Conservation (phyloP, 2,888 invertebrate genomes). For the Parapristionchus giblindavisi region DNA sequence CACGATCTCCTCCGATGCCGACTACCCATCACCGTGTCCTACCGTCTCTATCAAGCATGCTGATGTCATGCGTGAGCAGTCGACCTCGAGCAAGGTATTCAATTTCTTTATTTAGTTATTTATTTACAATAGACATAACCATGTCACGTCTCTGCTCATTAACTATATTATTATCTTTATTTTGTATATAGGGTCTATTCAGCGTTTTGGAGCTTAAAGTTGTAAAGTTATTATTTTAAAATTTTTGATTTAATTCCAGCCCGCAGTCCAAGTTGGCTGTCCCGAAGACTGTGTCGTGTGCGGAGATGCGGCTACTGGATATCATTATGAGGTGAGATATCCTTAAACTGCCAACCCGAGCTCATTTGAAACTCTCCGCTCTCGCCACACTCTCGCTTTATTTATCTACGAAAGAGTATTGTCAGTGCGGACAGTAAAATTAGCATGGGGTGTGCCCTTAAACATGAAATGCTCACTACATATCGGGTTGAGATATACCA, state of each 20-base stretch:
- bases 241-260: background rate
- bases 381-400: too few species aligned
- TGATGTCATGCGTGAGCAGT: background rate
- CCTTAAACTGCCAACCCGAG: background rate
- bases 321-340: slow-evolving; percentile 24
- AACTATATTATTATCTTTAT: too few species aligned
- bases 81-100: background rate
- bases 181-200: too few species aligned
- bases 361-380: background rate
- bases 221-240: background rate
- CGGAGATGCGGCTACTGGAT: slow-evolving; percentile 24
- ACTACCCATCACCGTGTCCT: slow-evolving; percentile 16
- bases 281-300: slow-evolving; percentile 30
- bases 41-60: background rate
- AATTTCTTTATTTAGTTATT: background rate
- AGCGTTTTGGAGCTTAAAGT: too few species aligned
- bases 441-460: too few species aligned
- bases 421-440: too few species aligned
- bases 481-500: too few species aligned
- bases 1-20: background rate
- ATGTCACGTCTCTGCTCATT: too few species aligned
- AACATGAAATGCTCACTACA: too few species aligned
- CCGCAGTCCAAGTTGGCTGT: slow-evolving; percentile 8
- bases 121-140: too few species aligned
- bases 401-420: too few species aligned